Base-by-base conservation (phyloP, 2,797 vertebrate species). In the Sebastes variabilis region DNA sequence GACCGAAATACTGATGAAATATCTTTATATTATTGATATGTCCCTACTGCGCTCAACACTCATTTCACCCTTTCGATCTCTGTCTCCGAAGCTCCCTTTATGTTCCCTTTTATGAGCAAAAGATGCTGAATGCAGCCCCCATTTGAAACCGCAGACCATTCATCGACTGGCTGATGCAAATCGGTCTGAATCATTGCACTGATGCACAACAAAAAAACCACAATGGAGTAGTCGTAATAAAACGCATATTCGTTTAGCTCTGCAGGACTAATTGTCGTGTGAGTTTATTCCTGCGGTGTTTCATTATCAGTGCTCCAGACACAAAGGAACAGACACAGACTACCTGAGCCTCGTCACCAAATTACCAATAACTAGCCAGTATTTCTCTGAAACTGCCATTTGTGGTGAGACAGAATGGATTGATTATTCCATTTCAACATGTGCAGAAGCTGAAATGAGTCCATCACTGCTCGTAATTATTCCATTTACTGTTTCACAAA, bases 11-110 rank as follows among this genome's bases (percentile, higher is more conserved):
- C 38, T 30, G 78, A 88, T 70, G 10, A 85, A 83, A 69, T 69
- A 72, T 76, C 60, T 82, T 81, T 87, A 81, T 71, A 82, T 88
- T 86, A 87, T 79, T 86, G 25, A 86, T 79, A 69, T 1, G 49
- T 38, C 70, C 77, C 59, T 20, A 3, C 52, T 61, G n/a, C 66
- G 20, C 66, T 55, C 46, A 55, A 46, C 61, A 10, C 46, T 66
- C 46, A 36, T 72, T 71, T 71, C 58, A n/a, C n/a, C 61, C 8
- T 14, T 80, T 59, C 12, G 1, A 61, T 84, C 62, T 55, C 38
- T 18, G 61, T 66, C 46, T 70, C 59, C 6, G 13, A 73, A 72
- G 24, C 61, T 76, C 79, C n/a, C 66, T 81, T 82, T 61, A 80
- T 71, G 67, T 55, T 86, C n/a, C 46, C 24, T 68, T 79, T 86